phyloP scores from a whole-genome alignment of 35 echinoderm and acorn worm species.

The Apostichopus japonicus region DNA sequence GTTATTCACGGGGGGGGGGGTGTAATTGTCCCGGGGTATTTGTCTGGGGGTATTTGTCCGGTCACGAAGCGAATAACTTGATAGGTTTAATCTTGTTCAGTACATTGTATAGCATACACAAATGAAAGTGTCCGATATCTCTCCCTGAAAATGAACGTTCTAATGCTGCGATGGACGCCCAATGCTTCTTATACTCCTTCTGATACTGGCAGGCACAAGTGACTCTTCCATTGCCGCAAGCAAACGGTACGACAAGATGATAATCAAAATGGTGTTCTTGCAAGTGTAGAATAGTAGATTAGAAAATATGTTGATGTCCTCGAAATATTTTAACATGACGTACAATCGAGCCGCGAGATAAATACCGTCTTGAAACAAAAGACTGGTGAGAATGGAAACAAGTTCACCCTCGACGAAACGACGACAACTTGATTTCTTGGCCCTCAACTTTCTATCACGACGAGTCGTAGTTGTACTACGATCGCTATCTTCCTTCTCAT shows the following conservation, averaged over 20 bases:
- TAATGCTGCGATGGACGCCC: too few relatives aligned
- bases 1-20: too few relatives aligned
- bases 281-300: constrained; percentile 32
- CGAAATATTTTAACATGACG: background rate
- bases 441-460: background rate
- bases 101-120: too few relatives aligned
- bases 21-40: too few relatives aligned
- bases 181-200: background rate
- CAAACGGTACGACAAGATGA: background rate
- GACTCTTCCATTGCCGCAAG: constrained; percentile 10
- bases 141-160: too few relatives aligned
- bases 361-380: background rate
- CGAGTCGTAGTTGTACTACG: background rate
- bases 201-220: background rate
- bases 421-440: background rate
- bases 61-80: too few relatives aligned
- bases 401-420: background rate
- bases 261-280: constrained; percentile 3
- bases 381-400: constrained; percentile 9
- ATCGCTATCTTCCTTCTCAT: background rate
- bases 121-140: too few relatives aligned
- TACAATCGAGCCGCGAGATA: constrained; percentile 33
- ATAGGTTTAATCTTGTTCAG: too few relatives aligned
- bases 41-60: too few relatives aligned
- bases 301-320: background rate